These are phyloP conservation scores for Orchesellides sinensis DNA, from an alignment of 2,888 invertebrate genomes.

Conservation along the genomic window DNA sequence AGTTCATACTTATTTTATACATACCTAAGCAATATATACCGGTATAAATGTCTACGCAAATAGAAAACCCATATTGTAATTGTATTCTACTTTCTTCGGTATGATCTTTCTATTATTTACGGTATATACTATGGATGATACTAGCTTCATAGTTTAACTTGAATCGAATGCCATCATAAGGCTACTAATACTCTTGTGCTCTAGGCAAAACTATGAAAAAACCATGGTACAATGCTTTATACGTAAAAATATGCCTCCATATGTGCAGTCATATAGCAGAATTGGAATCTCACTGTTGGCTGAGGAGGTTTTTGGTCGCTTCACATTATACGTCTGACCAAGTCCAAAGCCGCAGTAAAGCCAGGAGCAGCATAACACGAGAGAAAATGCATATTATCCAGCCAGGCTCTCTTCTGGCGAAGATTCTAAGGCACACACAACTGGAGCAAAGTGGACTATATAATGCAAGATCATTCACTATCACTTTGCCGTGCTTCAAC, in stretches of 20 bases:
- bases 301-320: conserved; percentile 18
- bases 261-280: too few species aligned
- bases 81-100: too few species aligned
- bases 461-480: background rate
- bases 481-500: background rate
- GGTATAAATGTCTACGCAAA: background rate
- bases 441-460: background rate
- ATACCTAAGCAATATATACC: background rate
- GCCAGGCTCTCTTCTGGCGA: background rate
- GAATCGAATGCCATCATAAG: too few species aligned
- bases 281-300: too few species aligned
- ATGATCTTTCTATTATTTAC: background rate
- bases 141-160: too few species aligned
- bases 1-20: background rate
- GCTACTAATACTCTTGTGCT: too few species aligned
- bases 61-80: too few species aligned
- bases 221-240: too few species aligned
- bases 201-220: too few species aligned
- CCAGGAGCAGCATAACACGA: conserved; percentile 7
- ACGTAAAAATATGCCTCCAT: too few species aligned
- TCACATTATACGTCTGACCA: conserved; percentile 22
- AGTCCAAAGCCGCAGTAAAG: conserved; percentile 27
- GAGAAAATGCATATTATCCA: conserved; percentile 2
- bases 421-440: background rate
- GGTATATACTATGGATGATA: background rate